A percentile compares a stretch with the other conserved stretches of the same genome.
Evolutionary conservation across 2,888 invertebrate species (phyloP).

Genomic region (Allophyes oxyacanthae): DNA sequence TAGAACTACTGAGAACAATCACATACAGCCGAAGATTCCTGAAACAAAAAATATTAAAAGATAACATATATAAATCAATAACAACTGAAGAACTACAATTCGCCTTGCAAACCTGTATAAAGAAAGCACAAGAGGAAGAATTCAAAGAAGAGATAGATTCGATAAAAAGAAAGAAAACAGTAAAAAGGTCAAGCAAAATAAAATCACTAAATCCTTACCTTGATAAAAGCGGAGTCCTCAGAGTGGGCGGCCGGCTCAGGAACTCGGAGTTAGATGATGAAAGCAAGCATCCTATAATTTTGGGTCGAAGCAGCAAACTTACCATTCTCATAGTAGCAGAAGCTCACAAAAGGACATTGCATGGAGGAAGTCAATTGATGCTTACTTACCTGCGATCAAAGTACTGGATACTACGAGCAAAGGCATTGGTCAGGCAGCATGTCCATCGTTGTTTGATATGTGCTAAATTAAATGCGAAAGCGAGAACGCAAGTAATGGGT

Average conservation of each 20-base stretch:
- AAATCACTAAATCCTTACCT: constrained; percentile 5
- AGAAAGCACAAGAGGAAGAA: constrained; percentile 1
- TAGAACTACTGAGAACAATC: constrained; percentile 5
- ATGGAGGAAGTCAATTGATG: constrained; percentile 11
- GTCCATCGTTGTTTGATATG: constrained; percentile 15
- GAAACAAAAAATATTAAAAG: constrained; percentile 3
- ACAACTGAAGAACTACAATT: constrained; percentile 11
- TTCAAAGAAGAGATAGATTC: constrained; percentile 8
- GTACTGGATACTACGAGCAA: constrained; percentile 10
- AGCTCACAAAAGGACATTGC: constrained; percentile 5
- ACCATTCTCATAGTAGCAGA: background rate
- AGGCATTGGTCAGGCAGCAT: background rate
- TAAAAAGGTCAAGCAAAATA: background rate
- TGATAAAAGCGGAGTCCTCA: background rate
- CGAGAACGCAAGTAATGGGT: constrained; percentile 13
- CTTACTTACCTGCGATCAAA: constrained; percentile 3
- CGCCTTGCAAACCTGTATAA: constrained; percentile 7
- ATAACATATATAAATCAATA: constrained; percentile 2
- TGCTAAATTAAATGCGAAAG: constrained; percentile 2
- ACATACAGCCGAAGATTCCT: constrained; percentile 14
- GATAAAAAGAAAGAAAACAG: constrained; percentile 8
- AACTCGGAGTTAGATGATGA: background rate
- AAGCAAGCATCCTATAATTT: constrained; percentile 1
- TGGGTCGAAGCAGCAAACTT: background rate
- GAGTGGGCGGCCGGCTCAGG: constrained; percentile 5